These are phyloP conservation scores for Bombus difficillimus DNA, from an alignment of 1,140 invertebrate species.

Conservation along the genomic window DNA sequence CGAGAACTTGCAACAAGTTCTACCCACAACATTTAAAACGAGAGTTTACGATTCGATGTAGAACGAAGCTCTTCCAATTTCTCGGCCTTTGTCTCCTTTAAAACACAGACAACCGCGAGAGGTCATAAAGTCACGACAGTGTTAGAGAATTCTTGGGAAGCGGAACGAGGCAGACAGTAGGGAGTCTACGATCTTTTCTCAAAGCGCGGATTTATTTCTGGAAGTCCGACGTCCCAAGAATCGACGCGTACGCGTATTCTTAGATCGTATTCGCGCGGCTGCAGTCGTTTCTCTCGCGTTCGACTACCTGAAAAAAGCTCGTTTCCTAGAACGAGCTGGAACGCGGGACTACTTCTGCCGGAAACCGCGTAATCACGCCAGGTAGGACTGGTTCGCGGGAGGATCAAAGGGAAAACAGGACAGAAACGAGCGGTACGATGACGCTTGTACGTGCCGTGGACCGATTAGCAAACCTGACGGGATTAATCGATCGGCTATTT, in stretches of 20 bases:
- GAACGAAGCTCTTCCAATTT: slow-evolving; percentile 20
- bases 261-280: slow-evolving; percentile 24
- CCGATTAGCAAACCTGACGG: slow-evolving; percentile 48
- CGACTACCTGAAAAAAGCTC: neutral
- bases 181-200: slow-evolving; percentile 65
- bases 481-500: slow-evolving; percentile 59
- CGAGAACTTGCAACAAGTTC: neutral
- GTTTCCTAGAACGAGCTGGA: neutral
- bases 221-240: slow-evolving; percentile 51
- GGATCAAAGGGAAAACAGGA: slow-evolving; percentile 30
- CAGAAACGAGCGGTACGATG: neutral
- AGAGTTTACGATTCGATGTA: neutral
- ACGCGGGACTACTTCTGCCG: neutral
- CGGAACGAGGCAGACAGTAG: slow-evolving; percentile 30
- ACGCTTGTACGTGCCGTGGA: slow-evolving; percentile 28
- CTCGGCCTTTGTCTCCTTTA: neutral
- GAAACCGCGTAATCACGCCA: neutral
- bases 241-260: slow-evolving; percentile 62
- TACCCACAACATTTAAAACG: slow-evolving; percentile 2
- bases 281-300: no score
- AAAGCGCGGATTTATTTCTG: slow-evolving; percentile 56
- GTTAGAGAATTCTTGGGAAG: slow-evolving; percentile 47
- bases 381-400: neutral
- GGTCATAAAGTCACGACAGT: slow-evolving; percentile 35
- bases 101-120: neutral